These are phyloP conservation scores for Protodeltote pygarga DNA, from an alignment of 2,888 invertebrate genomes.

Conservation along the genomic window DNA sequence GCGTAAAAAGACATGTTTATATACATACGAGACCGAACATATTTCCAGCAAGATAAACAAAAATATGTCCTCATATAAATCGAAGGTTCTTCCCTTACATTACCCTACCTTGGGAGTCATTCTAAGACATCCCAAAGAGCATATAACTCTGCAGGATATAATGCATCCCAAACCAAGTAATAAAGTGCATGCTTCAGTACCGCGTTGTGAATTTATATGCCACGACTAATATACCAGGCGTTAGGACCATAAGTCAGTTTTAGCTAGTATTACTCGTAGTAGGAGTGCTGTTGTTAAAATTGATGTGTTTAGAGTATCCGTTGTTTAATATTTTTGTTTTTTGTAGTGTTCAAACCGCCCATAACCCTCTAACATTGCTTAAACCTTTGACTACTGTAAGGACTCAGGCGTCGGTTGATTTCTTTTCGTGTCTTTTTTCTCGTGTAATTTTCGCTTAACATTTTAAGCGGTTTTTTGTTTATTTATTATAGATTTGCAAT, in stretches of 20 bases:
- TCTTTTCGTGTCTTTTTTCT: too few species aligned
- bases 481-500: too few species aligned
- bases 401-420: too few species aligned
- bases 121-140: constrained; percentile 65
- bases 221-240: constrained; percentile 52
- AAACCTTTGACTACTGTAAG: too few species aligned
- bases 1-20: too few species aligned
- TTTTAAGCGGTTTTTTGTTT: too few species aligned
- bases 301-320: constrained; percentile 3
- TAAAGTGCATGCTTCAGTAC: constrained; percentile 65
- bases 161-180: constrained; percentile 63
- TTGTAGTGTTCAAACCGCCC: neutral
- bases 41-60: constrained; percentile 27
- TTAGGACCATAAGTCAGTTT: constrained; percentile 45
- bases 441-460: too few species aligned
- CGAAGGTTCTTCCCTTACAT: constrained; percentile 23
- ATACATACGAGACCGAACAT: neutral
- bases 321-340: constrained; percentile 3
- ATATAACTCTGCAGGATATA: constrained; percentile 64
- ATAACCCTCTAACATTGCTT: too few species aligned
- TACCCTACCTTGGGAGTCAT: constrained; percentile 69
- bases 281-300: constrained; percentile 23
- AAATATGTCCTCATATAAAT: constrained; percentile 30
- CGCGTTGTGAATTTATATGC: constrained; percentile 59
- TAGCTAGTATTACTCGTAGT: constrained; percentile 24